These are phyloP conservation scores for Scaptomyza hsui DNA, from an alignment of 1,140 invertebrate genomes.

Conservation along the genomic window DNA sequence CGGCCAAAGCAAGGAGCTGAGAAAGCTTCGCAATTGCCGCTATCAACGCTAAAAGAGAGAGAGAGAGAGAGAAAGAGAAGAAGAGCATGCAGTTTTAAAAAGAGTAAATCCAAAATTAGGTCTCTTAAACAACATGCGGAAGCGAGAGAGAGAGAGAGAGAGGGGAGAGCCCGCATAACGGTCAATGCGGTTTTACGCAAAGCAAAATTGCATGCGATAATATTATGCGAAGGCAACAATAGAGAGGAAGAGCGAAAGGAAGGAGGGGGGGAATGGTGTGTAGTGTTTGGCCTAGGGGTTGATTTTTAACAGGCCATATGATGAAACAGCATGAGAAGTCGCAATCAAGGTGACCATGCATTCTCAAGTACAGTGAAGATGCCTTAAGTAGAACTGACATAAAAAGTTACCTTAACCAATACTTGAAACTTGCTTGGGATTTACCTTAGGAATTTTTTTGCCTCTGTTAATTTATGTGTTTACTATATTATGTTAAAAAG, in stretches of 20 bases:
- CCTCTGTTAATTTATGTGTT: not conserved
- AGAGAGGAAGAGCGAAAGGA: not conserved
- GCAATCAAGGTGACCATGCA: slow-evolving; percentile 29
- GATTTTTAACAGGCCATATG: slow-evolving; percentile 7
- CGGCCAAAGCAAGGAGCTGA: slow-evolving; percentile 56
- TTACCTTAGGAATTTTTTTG: not conserved
- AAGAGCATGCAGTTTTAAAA: not conserved
- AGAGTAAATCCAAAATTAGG: slow-evolving; percentile 17
- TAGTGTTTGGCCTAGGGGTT: slow-evolving; percentile 16
- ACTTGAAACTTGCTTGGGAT: no score
- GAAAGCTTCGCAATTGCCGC: slow-evolving; percentile 53
- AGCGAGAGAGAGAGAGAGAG: not conserved
- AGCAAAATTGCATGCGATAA: slow-evolving; percentile 62
- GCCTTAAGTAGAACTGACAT: not conserved
- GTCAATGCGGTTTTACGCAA: slow-evolving; percentile 31
- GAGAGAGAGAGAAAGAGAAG: slow-evolving; percentile 16
- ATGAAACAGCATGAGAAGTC: slow-evolving; percentile 7
- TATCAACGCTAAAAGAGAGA: slow-evolving; percentile 21
- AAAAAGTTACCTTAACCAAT: no score
- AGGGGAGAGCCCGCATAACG: slow-evolving; percentile 36
- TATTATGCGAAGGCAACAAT: not conserved
- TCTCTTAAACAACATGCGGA: slow-evolving; percentile 35
- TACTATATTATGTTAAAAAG: not conserved
- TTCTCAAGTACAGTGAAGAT: not conserved
- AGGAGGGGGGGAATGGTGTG: not conserved